Base-by-base conservation (phyloP, 2,888 invertebrate species). In the Cosmia trapezina region DNA sequence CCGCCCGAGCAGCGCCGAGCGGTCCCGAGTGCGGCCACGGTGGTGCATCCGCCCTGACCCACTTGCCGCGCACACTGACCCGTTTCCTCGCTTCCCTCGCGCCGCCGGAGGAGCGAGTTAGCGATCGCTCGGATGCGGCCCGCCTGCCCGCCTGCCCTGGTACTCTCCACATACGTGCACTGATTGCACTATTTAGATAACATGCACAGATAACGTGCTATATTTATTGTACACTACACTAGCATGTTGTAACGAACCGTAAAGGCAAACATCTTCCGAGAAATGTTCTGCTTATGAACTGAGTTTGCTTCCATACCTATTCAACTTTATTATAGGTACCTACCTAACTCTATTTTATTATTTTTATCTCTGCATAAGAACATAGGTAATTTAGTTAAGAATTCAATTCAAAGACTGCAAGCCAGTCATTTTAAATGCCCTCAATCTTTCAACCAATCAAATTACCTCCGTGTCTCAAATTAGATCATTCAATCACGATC, bases 21-120 rank as follows among this genome's bases (percentile, higher is more conserved):
- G 77, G 64, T 53, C 85, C 91, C 93, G 93, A 93, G 66, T 70
- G 73, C 78, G 87, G 64, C 73, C 88, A 84, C 84, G 78, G 89
- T 92, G 93, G 93, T 92, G 93, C 94, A 93, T 92, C 92, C 93
- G 91, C 94, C 92, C 92, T 96, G 96, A 95, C 96, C 96, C 90
- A 95, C 88, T 95, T 96, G 91, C 90, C 86, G 91, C 91, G 93
- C 93, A 94, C 94, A 94, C 88, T 93, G 93, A 93, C 93, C 93
- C 88, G 89, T 90, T 91, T 83, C 80, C 83, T 85, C 86, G 80
- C 83, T 78, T 71, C 80, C 70, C 81, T 76, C 78, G 49, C 66
- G 51, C 73, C 82, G 70, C 82, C 76, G 76, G 67, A 64, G 62
- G 70, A 75, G 78, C 78, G 82, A 76, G 83, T 80, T 83, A 81